A percentile compares a stretch with the other conserved stretches of the same genome.
phyloP scores from a whole-genome alignment of 2,797 vertebrate species.

The Moxostoma hubbsi region DNA sequence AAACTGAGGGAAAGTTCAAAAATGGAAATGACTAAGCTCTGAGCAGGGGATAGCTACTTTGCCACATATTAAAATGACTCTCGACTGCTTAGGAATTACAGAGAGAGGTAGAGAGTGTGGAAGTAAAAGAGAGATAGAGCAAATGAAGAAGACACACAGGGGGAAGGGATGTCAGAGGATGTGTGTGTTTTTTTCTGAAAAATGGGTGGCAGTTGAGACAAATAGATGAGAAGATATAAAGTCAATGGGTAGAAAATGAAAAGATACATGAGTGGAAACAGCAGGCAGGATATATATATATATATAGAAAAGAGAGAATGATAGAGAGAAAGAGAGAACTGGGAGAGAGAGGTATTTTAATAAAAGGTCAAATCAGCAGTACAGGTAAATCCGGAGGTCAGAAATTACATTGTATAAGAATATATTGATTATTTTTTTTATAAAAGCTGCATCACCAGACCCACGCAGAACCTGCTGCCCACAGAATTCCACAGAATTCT shows the following conservation, averaged over 20 bases:
- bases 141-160: conserved; percentile 14
- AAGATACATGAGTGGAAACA: conserved; percentile 7
- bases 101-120: conserved; percentile 22
- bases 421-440: conserved; percentile 48
- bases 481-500: conserved; percentile 50
- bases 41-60: conserved; percentile 51
- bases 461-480: conserved; percentile 58
- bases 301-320: background rate
- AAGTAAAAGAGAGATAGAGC: conserved; percentile 22
- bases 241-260: conserved; percentile 18
- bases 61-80: conserved; percentile 38
- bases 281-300: background rate
- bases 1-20: conserved; percentile 22
- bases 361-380: conserved; percentile 43
- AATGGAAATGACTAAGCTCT: conserved; percentile 64
- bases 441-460: conserved; percentile 19
- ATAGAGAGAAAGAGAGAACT: conserved; percentile 20
- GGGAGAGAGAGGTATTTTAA: conserved; percentile 35
- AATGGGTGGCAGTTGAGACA: conserved; percentile 8
- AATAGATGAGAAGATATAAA: conserved; percentile 2
- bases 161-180: background rate
- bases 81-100: conserved; percentile 33
- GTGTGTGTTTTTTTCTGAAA: background rate
- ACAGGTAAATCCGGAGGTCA: conserved; percentile 35
- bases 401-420: conserved; percentile 45